Conservation (phyloP, 2,888 invertebrate species). For the Macaria liturata region DNA sequence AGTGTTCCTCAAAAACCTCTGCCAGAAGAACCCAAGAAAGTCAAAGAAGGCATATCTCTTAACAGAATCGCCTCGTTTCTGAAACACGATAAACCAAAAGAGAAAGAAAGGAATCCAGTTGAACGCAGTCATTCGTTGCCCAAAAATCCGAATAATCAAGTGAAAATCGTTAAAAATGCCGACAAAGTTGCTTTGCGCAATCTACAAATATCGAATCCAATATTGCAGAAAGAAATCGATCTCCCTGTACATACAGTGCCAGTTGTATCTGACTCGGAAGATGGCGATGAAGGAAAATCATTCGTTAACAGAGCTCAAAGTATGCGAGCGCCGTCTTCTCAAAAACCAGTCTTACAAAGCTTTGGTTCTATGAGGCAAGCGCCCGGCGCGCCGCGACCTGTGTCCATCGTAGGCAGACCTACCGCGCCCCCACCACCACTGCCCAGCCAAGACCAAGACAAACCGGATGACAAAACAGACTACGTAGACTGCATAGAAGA, state of each 20-base stretch:
- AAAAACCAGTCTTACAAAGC: conserved; percentile 86
- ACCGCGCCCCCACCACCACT: conserved; percentile 90
- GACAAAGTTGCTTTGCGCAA: conserved; percentile 89
- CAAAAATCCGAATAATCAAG: conserved; percentile 80
- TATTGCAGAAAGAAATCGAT: conserved; percentile 87
- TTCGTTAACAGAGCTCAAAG: conserved; percentile 92
- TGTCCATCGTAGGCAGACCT: conserved; percentile 89
- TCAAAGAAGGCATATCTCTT: conserved; percentile 84
- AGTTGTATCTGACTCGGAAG: conserved; percentile 79
- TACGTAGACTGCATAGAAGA: conserved; percentile 92
- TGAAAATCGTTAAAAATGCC: conserved; percentile 84
- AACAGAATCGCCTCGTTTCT: conserved; percentile 90
- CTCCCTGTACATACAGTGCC: conserved; percentile 84
- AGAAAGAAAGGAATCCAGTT: conserved; percentile 74
- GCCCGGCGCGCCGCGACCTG: conserved; percentile 86
- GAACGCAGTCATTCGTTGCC: conserved; percentile 84
- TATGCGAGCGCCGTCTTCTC: conserved; percentile 85
- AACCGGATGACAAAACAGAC: conserved; percentile 72
- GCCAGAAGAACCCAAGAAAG: conserved; percentile 80
- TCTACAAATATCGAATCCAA: conserved; percentile 92
- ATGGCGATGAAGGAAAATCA: conserved; percentile 79
- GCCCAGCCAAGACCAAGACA: conserved; percentile 66
- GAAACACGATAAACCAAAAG: conserved; percentile 84
- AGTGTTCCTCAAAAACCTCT: conserved; percentile 68
- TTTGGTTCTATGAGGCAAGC: conserved; percentile 93